Base-by-base conservation (phyloP, 2,888 invertebrate genomes). In the Brenthis ino region DNA sequence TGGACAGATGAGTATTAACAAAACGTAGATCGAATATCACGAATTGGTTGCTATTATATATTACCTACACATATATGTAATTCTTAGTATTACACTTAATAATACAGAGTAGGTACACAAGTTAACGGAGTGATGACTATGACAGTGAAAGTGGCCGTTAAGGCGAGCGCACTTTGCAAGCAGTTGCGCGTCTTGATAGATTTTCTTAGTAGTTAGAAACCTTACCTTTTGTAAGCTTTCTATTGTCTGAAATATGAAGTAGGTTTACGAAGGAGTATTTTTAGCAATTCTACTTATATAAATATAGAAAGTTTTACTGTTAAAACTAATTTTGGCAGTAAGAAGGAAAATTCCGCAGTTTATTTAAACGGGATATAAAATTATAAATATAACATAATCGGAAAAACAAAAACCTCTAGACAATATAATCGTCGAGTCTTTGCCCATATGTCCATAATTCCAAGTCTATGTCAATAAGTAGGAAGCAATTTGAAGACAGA, bases 71-170 rank as follows among this genome's bases (percentile, higher is more conserved):
- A 43, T 43, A 11, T 11, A 43, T 43, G 37, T 43, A 11, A 11
- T 43, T 43, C 37, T 43, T 43, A 43, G 37, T 43, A 43, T 11
- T 43, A 43, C 37, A 43, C 37, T 43, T 11, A 43, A 43, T 43
- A 43, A 43, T 11, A 43, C 2, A 43, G 37, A 43, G 57, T 57
- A 57, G 13, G 33, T 47, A 56, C 13, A 64, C 51, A 67, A 69
- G 61, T 58, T 57, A 64, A 65, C 51, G 54, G 24, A 64, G 57
- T 72, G 65, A 69, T 73, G 75, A 73, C 73, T 77, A 73, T 76
- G 87, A 87, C 78, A 89, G 90, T 87, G 90, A 91, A 90, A 91
- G 90, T 89, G 83, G 82, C 81, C 81, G 74, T 63, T 54, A 85
- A 85, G 82, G 81, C 84, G 82, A 81, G 78, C 80, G 78, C 76